These are phyloP conservation scores for Tenthredo mesomela DNA, from an alignment of 2,888 invertebrate genomes.

Conservation along the genomic window DNA sequence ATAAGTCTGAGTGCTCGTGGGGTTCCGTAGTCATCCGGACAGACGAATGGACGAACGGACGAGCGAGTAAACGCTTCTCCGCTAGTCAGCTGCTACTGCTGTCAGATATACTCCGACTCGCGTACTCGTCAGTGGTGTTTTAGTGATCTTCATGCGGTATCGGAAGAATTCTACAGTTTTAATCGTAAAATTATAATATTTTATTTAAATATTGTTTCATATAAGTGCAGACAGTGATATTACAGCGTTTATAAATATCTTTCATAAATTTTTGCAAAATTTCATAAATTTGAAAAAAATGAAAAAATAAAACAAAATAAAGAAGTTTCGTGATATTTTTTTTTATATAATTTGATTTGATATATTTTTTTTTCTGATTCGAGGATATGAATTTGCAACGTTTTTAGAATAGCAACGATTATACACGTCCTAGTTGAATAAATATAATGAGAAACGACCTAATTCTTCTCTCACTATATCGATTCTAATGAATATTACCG, in stretches of 20 bases:
- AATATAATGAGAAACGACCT: background rate
- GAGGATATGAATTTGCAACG: background rate
- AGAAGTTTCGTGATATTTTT: background rate
- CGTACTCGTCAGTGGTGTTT: conserved; percentile 35
- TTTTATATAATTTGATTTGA: background rate
- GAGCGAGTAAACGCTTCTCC: conserved; percentile 40
- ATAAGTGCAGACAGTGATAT: background rate
- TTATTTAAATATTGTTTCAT: background rate
- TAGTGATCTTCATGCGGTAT: background rate
- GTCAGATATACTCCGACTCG: conserved; percentile 46
- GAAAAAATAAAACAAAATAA: background rate
- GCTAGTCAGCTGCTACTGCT: conserved; percentile 48
- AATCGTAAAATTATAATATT: too few species aligned
- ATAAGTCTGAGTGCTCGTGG: conserved; percentile 8
- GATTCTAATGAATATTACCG: conserved; percentile 12
- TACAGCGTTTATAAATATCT: background rate
- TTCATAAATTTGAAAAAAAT: background rate
- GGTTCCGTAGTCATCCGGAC: conserved; percentile 41
- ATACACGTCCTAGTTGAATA: background rate
- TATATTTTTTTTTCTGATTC: background rate
- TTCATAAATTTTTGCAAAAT: background rate
- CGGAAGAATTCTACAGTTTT: background rate
- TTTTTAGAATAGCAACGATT: background rate
- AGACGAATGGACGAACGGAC: background rate
- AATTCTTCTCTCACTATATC: background rate